Base-by-base conservation (phyloP, 2,888 invertebrate genomes). In the Drosophila mulleri region DNA sequence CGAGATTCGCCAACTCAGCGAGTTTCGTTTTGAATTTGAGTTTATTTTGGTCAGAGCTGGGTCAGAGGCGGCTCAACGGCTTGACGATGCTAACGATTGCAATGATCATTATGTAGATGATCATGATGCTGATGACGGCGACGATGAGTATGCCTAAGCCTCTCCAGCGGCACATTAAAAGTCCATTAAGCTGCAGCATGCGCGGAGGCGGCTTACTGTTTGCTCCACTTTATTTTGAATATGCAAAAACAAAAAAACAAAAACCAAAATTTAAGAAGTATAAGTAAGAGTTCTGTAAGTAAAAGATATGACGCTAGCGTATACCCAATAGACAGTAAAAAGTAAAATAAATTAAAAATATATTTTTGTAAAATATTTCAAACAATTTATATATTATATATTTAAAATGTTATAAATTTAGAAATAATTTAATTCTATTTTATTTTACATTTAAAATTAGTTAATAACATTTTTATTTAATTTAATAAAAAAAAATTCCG, bases 221-320 rank as follows among this genome's bases (percentile, higher is more conserved):
- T 90, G 90, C 78, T 87, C 90, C 82, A 90, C 89, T 87, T 87
- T 90, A 79, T 74, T 78, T 58, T 16, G 50, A 26, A 64, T 26
- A 53, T 35, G 45, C 54, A 48, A 58, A 54, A 59, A 54, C 50
- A 39, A 4, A n/a, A 39, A 23, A n/a, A n/a, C n/a, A n/a, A n/a
- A n/a, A n/a, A n/a, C n/a, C n/a, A n/a, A 39, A 58, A 16, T 42
- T 26, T n/a, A 42, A 41, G n/a, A 56, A 39, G 23, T 66, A 53
- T 11, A 54, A 53, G 12, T 5, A 44, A 29, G 18, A 20, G 39
- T 39, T 39, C 11, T 26, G 5, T 5, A 6, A 53, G 2, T 1
- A 7, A 11, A 39, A 20, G n/a, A n/a, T 37, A n/a, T 18, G 1
- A 23, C 6, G 1, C 20, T 56, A 16, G 16, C 4, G 6, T 1